phyloP scores from a whole-genome alignment of 2,888 invertebrate species.

The Morpho helenor region DNA sequence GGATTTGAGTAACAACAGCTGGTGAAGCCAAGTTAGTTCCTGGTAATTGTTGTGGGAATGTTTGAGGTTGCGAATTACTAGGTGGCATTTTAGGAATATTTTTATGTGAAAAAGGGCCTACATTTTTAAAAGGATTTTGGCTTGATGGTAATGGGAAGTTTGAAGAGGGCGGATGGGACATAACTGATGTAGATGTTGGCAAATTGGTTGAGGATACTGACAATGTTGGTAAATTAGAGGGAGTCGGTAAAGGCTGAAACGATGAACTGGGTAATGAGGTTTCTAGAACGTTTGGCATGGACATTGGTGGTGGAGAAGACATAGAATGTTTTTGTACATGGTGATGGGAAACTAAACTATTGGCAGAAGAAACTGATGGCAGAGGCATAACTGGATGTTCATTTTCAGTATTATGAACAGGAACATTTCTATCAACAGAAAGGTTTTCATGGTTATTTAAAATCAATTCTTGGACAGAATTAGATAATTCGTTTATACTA shows the following conservation, averaged over 20 bases:
- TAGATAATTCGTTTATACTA: slow-evolving; percentile 53
- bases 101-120: slow-evolving; percentile 72
- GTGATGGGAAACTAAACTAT: slow-evolving; percentile 6
- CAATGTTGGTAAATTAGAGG: slow-evolving; percentile 17
- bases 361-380: slow-evolving; percentile 10
- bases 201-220: slow-evolving; percentile 18
- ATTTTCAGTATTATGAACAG: slow-evolving; percentile 26
- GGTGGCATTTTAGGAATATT: slow-evolving; percentile 41
- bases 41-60: slow-evolving; percentile 48
- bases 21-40: slow-evolving; percentile 54
- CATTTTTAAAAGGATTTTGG: slow-evolving; percentile 67
- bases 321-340: slow-evolving; percentile 12
- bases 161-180: slow-evolving; percentile 25
- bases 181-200: slow-evolving; percentile 12
- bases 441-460: slow-evolving; percentile 50
- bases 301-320: slow-evolving; percentile 14
- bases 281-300: slow-evolving; percentile 14
- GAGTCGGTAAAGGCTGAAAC: slow-evolving; percentile 19
- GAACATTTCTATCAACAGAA: slow-evolving; percentile 33
- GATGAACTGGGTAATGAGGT: slow-evolving; percentile 14
- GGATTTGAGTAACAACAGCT: slow-evolving; percentile 51
- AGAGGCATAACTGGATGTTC: slow-evolving; percentile 10
- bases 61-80: slow-evolving; percentile 35
- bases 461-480: slow-evolving; percentile 58
- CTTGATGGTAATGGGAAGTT: slow-evolving; percentile 30